Conservation (phyloP, 2,113 vertebrate species). For the Taxidea taxus region DNA sequence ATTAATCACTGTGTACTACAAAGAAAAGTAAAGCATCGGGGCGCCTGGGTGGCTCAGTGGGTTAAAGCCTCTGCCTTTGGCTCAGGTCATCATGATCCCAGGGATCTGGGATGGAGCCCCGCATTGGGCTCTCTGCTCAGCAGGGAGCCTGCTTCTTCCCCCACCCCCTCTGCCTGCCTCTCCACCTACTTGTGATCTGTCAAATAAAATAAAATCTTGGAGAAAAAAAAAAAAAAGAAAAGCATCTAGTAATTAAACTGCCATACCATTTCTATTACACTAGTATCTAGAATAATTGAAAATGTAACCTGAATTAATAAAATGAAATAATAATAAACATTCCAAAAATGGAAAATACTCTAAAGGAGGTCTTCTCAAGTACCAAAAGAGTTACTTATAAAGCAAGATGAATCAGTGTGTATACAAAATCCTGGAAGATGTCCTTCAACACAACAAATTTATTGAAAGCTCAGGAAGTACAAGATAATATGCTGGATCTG, state of each 20-base stretch:
- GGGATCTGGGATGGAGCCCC: too few relatives aligned
- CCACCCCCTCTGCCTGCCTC: too few relatives aligned
- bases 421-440: not conserved
- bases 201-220: too few relatives aligned
- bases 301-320: constrained; percentile 11
- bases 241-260: not conserved
- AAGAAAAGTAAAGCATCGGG: not conserved
- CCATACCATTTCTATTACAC: not conserved
- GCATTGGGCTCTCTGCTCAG: too few relatives aligned
- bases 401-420: not conserved
- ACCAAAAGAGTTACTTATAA: not conserved
- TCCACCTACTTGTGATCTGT: too few relatives aligned
- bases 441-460: not conserved
- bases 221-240: not conserved
- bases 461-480: not conserved
- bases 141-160: too few relatives aligned
- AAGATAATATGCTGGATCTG: not conserved
- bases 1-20: not conserved
- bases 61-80: too few relatives aligned
- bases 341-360: not conserved
- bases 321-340: not conserved
- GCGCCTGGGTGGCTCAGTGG: too few relatives aligned
- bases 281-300: not conserved
- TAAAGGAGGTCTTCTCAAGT: not conserved
- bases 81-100: too few relatives aligned